Evolutionary conservation across 2,888 invertebrate species (phyloP), one percentile per base, ranked within the genome.

Genomic region (Colostygia pectinataria): DNA sequence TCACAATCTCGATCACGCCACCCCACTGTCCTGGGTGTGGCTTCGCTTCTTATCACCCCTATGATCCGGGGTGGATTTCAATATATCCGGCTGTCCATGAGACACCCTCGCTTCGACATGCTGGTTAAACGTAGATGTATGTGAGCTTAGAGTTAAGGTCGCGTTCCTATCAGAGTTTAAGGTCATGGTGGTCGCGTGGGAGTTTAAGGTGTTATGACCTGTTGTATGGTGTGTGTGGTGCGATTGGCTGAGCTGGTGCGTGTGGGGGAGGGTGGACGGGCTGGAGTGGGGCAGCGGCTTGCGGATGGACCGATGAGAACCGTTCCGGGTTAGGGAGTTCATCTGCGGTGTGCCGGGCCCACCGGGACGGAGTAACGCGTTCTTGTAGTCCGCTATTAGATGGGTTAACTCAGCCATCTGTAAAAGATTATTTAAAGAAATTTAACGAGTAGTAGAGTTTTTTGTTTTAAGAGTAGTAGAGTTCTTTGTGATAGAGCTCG

Each of bases 381-480:
- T 98, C 94, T 97, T 98, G 82, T 98, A 98, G 85, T 98, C 98
- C 14, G 98, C 97, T 72, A 97, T 97, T 15, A 98, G 91, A 56
- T 97, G 91, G 0, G 98, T 98, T 50, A 98, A 93, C 90, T 98
- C 97, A 45, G 96, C 92, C 83, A 98, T 97, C 95, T 95, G 83
- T 1, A 50, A n/a, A n/a, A n/a, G n/a, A n/a, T n/a, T n/a, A n/a
- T n/a, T n/a, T n/a, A n/a, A n/a, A n/a, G n/a, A n/a, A n/a, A n/a
- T n/a, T n/a, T n/a, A n/a, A n/a, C n/a, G n/a, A n/a, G n/a, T n/a
- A n/a, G n/a, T n/a, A n/a, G n/a, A n/a, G n/a, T n/a, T n/a, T n/a
- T n/a, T n/a, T n/a, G n/a, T n/a, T n/a, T n/a, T n/a, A n/a, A n/a
- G n/a, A n/a, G n/a, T n/a, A n/a, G n/a, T n/a, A n/a, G n/a, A n/a